Evolutionary conservation across 1,140 invertebrate species (phyloP), one percentile per base, ranked within the genome.

Genomic region (Lordiphosa collinella): DNA sequence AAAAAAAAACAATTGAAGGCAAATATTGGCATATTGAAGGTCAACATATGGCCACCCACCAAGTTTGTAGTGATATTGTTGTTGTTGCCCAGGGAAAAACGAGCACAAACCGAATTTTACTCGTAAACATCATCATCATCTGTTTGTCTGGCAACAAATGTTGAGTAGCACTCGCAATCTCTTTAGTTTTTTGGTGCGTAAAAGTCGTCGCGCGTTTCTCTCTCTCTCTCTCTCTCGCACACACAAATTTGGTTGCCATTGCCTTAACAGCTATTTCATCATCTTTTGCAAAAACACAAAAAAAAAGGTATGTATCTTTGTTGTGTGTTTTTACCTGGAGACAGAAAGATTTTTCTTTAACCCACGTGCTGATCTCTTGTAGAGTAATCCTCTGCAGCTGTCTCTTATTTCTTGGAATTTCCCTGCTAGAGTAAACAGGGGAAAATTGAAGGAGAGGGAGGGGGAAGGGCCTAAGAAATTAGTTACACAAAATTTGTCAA

Each of bases 231-330:
- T 16, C n/a, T 34, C 9, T 13, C 13, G 11, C 25, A 47, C 53
- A 38, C 48, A 66, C 55, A 9, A 14, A 35, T 43, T 31, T 22
- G 25, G 32, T 68, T 43, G 51, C 61, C 16, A 36, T 56, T 65
- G 44, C 50, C 60, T 60, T 58, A 29, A 31, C 43, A 56, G 48
- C 35, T 59, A 68, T 68, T 68, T 68, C 64, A 68, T 68, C 55
- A 68, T 60, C 40, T 67, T 58, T 41, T 36, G 46, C 52, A 56
- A 56, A 51, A 64, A 56, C 25, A 49, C n/a, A 47, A 29, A 32
- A n/a, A 49, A 14, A 11, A 49, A 11, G 13, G 11, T 41, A 11
- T 22, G 22, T 38, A 31, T 44, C 6, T 44, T 44, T 44, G 16
- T 29, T 9, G 18, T 44, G 14, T 9, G 35, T 13, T 13, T 13